Evolutionary conservation across 2,888 invertebrate genomes (phyloP).

Genomic region (Stenotaenia linearis): DNA sequence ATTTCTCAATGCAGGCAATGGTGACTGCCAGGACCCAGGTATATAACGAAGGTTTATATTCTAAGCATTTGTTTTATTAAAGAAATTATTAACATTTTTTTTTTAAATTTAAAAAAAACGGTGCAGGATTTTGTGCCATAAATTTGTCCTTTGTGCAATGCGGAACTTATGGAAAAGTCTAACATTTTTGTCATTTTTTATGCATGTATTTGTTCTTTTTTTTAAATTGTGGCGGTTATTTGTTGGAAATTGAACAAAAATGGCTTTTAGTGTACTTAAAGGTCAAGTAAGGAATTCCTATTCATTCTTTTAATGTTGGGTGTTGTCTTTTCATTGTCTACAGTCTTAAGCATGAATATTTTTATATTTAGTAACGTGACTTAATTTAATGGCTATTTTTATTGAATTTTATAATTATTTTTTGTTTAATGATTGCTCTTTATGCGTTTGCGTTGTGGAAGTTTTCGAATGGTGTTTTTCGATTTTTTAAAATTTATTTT

Average conservation of each 20-base stretch:
- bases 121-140: no score
- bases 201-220: no score
- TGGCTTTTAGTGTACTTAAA: neutral
- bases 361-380: neutral
- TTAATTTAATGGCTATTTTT: neutral
- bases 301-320: neutral
- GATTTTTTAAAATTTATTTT: neutral
- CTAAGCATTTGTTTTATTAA: no score
- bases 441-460: no score
- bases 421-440: no score
- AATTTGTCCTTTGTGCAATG: no score
- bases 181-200: no score
- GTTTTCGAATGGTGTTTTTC: neutral
- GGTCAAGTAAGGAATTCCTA: neutral
- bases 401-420: neutral
- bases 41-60: neutral
- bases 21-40: slow-evolving; percentile 10
- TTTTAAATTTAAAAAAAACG: neutral
- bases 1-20: slow-evolving; percentile 17
- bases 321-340: neutral
- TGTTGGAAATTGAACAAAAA: neutral
- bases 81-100: neutral
- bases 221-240: neutral
- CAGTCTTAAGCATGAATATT: neutral
- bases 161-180: no score